Conservation (phyloP, 1,140 invertebrate species). For the Bombus polaris region DNA sequence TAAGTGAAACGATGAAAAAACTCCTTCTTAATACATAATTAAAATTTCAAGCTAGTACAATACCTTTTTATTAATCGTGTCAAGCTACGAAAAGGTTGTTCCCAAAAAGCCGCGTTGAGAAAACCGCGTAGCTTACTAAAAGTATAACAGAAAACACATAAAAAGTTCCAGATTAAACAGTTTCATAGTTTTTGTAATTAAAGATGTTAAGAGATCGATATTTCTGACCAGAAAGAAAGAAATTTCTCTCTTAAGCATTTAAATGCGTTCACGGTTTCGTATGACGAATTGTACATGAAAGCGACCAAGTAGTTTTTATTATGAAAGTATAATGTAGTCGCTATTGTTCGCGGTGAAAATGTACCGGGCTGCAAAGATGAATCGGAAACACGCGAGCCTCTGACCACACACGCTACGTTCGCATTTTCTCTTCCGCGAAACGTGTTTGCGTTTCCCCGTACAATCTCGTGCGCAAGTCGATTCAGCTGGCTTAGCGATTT, state of each 20-base stretch:
- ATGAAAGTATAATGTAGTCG: neutral
- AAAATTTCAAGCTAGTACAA: too few relatives aligned
- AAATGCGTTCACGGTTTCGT: neutral
- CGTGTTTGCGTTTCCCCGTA: constrained; percentile 10
- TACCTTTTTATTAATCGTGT: too few relatives aligned
- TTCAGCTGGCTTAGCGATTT: neutral
- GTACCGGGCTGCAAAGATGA: constrained; percentile 39
- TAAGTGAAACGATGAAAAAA: too few relatives aligned
- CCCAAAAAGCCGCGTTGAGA: too few relatives aligned
- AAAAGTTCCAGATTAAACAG: too few relatives aligned
- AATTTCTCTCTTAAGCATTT: neutral
- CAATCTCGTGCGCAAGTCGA: constrained; percentile 1
- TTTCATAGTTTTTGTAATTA: too few relatives aligned
- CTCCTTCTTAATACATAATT: too few relatives aligned
- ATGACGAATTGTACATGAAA: neutral
- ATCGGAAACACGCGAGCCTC: constrained; percentile 46
- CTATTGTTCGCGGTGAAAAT: constrained; percentile 35
- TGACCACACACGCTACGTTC: constrained; percentile 22
- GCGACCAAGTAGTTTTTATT: constrained; percentile 36
- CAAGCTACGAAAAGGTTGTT: too few relatives aligned
- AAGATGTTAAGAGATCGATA: too few relatives aligned
- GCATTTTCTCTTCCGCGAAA: constrained; percentile 27
- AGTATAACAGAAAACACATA: too few relatives aligned
- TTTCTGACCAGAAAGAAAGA: too few relatives aligned
- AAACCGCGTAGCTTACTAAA: too few relatives aligned